Percentiles rank a stretch among this genome's conserved stretches.
Conservation (phyloP, 2,888 invertebrate genomes). For the Bembecia ichneumoniformis region DNA sequence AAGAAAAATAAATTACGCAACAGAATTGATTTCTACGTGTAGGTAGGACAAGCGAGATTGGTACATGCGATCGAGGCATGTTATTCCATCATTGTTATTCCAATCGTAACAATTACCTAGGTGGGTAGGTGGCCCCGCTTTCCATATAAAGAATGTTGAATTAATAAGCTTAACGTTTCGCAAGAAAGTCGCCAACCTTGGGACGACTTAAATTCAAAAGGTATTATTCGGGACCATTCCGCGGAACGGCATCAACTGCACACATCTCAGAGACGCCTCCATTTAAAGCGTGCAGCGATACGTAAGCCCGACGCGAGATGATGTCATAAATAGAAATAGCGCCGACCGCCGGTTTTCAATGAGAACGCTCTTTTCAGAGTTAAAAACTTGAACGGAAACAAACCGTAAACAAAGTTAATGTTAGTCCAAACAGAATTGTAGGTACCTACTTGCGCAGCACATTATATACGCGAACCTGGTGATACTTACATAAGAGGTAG, state of each 20-base stretch:
- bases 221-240: slow-evolving; percentile 64
- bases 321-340: slow-evolving; percentile 76
- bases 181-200: slow-evolving; percentile 46
- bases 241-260: slow-evolving; percentile 69
- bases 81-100: slow-evolving; percentile 42
- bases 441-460: too few relatives aligned
- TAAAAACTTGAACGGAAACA: too few relatives aligned
- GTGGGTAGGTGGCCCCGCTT: slow-evolving; percentile 36
- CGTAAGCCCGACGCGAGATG: slow-evolving; percentile 70
- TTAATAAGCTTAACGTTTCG: slow-evolving; percentile 59
- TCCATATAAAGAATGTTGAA: slow-evolving; percentile 66
- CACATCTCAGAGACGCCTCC: slow-evolving; percentile 64
- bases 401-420: too few relatives aligned
- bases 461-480: too few relatives aligned
- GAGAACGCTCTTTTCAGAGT: too few relatives aligned
- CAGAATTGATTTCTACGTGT: too few relatives aligned
- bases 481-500: too few relatives aligned
- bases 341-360: slow-evolving; percentile 46
- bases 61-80: background rate
- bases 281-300: slow-evolving; percentile 74
- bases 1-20: too few relatives aligned
- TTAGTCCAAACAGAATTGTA: too few relatives aligned
- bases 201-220: slow-evolving; percentile 47
- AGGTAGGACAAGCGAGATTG: too few relatives aligned
- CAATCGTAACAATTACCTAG: slow-evolving; percentile 33